A percentile compares a stretch with the other conserved stretches of the same genome.
Evolutionary conservation across 2,113 vertebrate species (phyloP).

Genomic region (Silurus glanis): DNA sequence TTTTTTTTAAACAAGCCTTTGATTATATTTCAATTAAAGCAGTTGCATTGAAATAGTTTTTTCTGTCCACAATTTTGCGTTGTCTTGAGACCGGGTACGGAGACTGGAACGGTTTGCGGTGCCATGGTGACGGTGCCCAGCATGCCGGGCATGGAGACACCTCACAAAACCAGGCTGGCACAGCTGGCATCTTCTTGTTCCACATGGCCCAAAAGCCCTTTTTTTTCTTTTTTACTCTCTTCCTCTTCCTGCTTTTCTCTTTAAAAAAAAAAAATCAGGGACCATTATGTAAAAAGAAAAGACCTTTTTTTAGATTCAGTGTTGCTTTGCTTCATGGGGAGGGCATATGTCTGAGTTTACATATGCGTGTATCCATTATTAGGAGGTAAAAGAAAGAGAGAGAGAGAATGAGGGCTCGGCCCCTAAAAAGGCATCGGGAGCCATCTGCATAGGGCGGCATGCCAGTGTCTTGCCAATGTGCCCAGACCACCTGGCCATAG

Average conservation of each 20-base stretch:
- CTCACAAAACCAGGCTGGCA: conserved; percentile 47
- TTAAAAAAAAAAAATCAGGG: neutral
- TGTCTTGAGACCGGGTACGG: neutral
- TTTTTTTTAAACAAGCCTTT: conserved; percentile 5
- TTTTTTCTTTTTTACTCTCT: conserved; percentile 7
- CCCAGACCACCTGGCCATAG: conserved; percentile 89
- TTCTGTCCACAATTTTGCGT: neutral
- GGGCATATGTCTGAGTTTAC: conserved; percentile 51
- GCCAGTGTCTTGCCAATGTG: conserved; percentile 92
- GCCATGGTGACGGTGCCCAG: conserved; percentile 51
- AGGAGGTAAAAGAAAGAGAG: neutral
- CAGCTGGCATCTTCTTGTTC: conserved; percentile 47
- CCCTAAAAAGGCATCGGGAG: conserved; percentile 80
- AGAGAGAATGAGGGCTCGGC: conserved; percentile 77
- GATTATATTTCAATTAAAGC: conserved; percentile 22
- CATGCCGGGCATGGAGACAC: conserved; percentile 35
- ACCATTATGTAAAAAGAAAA: conserved; percentile 27
- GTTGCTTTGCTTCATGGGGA: conserved; percentile 65
- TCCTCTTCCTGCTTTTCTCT: neutral
- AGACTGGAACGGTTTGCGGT: conserved; percentile 24
- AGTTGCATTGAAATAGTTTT: neutral
- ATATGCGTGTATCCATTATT: conserved; percentile 47
- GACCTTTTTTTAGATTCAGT: conserved; percentile 29
- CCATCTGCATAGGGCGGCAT: conserved; percentile 90
- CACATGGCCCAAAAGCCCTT: neutral